Evolutionary conservation across 2,888 invertebrate genomes (phyloP).

Genomic region (Acleris cristana): DNA sequence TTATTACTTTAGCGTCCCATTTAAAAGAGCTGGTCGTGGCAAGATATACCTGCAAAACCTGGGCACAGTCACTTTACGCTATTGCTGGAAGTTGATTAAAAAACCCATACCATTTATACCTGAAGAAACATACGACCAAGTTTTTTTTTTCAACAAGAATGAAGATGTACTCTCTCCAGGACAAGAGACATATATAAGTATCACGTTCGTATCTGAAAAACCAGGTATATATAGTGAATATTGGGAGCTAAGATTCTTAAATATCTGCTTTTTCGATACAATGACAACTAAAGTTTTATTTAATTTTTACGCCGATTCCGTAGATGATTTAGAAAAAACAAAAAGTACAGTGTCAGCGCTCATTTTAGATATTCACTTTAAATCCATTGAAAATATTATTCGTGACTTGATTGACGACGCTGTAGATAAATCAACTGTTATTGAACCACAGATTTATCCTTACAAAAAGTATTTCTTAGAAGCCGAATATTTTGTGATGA

Average conservation of each 20-base stretch:
- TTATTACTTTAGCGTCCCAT: constrained; percentile 71
- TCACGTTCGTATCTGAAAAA: constrained; percentile 75
- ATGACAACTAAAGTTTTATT: constrained; percentile 58
- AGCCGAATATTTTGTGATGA: constrained; percentile 70
- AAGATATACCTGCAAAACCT: constrained; percentile 75
- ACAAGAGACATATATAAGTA: constrained; percentile 65
- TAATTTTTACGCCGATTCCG: constrained; percentile 65
- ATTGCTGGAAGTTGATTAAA: constrained; percentile 77
- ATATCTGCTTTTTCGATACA: constrained; percentile 65
- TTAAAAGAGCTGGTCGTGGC: constrained; percentile 60
- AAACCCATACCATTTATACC: constrained; percentile 60
- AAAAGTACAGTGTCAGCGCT: constrained; percentile 53
- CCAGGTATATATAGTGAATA: constrained; percentile 69
- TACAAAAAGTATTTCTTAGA: constrained; percentile 69
- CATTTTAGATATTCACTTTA: constrained; percentile 54
- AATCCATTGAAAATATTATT: constrained; percentile 53
- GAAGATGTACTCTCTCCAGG: constrained; percentile 80
- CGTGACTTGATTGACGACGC: constrained; percentile 52
- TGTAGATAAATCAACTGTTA: constrained; percentile 52
- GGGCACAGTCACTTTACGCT: constrained; percentile 75
- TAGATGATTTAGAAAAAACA: constrained; percentile 54
- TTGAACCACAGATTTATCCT: constrained; percentile 62
- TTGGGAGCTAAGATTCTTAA: constrained; percentile 78
- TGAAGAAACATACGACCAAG: constrained; percentile 61
- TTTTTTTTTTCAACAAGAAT: constrained; percentile 84